phyloP scores from a whole-genome alignment of 92 coral and sea anemone genomes.

The Epizoanthus rinbou region DNA sequence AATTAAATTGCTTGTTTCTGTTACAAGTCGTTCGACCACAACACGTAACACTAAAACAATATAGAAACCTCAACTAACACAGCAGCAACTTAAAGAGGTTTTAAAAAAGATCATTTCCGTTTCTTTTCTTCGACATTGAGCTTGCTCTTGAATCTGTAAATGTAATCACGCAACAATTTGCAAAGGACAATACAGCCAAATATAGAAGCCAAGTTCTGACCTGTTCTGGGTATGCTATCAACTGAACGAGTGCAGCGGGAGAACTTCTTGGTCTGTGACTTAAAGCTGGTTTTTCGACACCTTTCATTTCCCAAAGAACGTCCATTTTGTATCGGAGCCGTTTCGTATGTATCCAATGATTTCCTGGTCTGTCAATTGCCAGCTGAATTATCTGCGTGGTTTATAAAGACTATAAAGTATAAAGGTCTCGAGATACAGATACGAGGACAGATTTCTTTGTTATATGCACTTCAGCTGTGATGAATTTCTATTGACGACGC shows the following conservation, averaged over 20 bases:
- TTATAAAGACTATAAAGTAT: too few relatives aligned
- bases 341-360: background rate
- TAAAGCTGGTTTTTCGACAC: background rate
- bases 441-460: background rate
- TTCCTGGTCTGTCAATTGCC: background rate
- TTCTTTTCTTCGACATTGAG: too few relatives aligned
- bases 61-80: too few relatives aligned
- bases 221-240: background rate
- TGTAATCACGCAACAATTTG: too few relatives aligned
- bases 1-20: too few relatives aligned
- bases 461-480: background rate
- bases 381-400: background rate
- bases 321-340: background rate
- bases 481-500: background rate
- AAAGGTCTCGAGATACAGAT: background rate
- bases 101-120: too few relatives aligned
- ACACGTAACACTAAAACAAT: too few relatives aligned
- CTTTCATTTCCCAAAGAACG: slow-evolving; percentile 34
- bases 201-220: background rate
- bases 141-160: too few relatives aligned
- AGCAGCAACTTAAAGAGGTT: too few relatives aligned
- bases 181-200: background rate
- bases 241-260: slow-evolving; percentile 11
- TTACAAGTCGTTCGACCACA: too few relatives aligned
- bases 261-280: slow-evolving; percentile 27